Base-by-base conservation (phyloP, 2,888 invertebrate species). In the Meteorus colon region DNA sequence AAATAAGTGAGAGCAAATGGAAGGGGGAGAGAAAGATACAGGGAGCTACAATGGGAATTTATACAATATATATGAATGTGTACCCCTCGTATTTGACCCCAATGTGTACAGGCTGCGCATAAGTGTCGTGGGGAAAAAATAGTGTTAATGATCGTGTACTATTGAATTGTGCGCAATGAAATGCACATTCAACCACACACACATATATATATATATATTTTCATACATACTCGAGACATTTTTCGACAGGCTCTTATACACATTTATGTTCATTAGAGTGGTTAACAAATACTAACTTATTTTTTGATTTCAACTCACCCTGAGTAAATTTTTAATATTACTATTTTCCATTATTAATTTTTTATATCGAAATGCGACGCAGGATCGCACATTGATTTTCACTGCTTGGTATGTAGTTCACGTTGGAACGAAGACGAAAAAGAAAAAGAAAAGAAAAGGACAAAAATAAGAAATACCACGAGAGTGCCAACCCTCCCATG, bases 71-170 rank as follows among this genome's bases (percentile, higher is more conserved):
- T 55, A 55, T 6, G 34, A 34, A 19, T 55, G 19, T 55, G 10
- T 55, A 19, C 10, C 8, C 55, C 55, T 34, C n/a, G 19, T 37
- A 37, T 65, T 65, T 65, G 65, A 65, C 65, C 65, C 65, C 65
- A 34, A 29, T 34, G 31, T 37, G 59, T 67, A 55, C 48, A 51
- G 29, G 24, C 60, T 63, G 29, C 41, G 63, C 70, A 29, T 67
- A 27, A 75, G 70, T 74, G 72, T 63, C 34, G 70, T 63, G 65
- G 65, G 68, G 65, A 66, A 65, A 65, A 51, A 73, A 71, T 41
- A 59, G 68, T 65, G 66, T 72, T 77, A 75, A 79, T 76, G 63
- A 75, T 77, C 29, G 62, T 65, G 63, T 74, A 65, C 74, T 68
- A 71, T 75, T 63, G 59, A 69, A 45, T 65, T 65, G 65, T 16